phyloP scores from a whole-genome alignment of 2,797 vertebrate species.

The Cuculus canorus region DNA sequence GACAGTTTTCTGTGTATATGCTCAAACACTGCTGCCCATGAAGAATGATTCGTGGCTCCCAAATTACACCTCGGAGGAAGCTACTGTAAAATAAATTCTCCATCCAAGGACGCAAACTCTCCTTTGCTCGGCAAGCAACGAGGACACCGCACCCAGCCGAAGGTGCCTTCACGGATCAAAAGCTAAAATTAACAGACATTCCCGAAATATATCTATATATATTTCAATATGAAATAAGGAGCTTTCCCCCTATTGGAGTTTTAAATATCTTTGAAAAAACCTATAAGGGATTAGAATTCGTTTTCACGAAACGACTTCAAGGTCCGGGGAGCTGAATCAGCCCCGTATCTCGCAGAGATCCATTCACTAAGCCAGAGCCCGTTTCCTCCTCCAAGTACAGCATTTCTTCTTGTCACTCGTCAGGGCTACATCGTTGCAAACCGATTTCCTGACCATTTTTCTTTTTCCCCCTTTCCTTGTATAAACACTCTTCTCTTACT shows the following conservation, averaged over 20 bases:
- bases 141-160: background rate
- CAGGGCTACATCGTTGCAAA: background rate
- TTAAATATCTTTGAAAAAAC: background rate
- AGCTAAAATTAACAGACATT: background rate
- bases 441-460: background rate
- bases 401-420: background rate
- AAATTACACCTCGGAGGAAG: background rate
- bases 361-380: background rate
- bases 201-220: background rate
- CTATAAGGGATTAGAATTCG: background rate
- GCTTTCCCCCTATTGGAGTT: background rate
- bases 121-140: background rate
- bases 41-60: background rate
- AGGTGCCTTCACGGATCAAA: background rate
- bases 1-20: background rate
- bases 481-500: background rate
- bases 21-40: background rate
- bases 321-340: background rate
- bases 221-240: background rate
- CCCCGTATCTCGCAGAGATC: background rate
- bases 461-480: background rate
- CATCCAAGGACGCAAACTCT: background rate
- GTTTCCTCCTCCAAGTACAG: background rate
- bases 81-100: background rate
- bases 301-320: background rate